These are phyloP conservation scores for Globia sparganii DNA, from an alignment of 2,888 invertebrate species.

Conservation along the genomic window DNA sequence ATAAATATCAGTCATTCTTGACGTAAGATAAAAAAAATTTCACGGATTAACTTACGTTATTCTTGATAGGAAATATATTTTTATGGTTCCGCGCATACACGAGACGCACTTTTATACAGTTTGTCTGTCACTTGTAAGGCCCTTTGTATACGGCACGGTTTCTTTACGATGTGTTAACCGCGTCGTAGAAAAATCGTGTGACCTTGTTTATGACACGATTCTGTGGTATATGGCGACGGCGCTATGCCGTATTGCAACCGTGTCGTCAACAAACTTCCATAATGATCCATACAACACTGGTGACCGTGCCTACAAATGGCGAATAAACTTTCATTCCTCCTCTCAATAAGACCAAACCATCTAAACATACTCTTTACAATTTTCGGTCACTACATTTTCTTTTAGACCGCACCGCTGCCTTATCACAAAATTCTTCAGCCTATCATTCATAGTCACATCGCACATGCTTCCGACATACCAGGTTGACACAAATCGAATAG, in stretches of 20 bases:
- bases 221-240: not conserved
- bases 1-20: conserved; percentile 11
- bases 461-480: not conserved
- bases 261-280: not conserved
- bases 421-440: too few relatives aligned
- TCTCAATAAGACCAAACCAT: not conserved
- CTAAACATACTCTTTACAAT: not conserved
- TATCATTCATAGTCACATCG: not conserved
- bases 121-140: not conserved
- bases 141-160: not conserved
- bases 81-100: not conserved
- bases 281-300: not conserved
- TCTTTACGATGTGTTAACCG: too few relatives aligned
- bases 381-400: too few relatives aligned
- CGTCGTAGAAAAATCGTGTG: not conserved
- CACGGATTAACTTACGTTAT: conserved; percentile 6
- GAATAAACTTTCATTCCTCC: not conserved
- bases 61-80: not conserved
- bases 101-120: not conserved
- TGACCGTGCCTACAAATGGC: not conserved
- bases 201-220: not conserved
- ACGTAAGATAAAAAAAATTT: too few relatives aligned
- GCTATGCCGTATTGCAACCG: not conserved
- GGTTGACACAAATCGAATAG: too few relatives aligned
- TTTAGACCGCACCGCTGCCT: too few relatives aligned